Conservation (phyloP, 2,797 vertebrate genomes). For the Alosa sapidissima region DNA sequence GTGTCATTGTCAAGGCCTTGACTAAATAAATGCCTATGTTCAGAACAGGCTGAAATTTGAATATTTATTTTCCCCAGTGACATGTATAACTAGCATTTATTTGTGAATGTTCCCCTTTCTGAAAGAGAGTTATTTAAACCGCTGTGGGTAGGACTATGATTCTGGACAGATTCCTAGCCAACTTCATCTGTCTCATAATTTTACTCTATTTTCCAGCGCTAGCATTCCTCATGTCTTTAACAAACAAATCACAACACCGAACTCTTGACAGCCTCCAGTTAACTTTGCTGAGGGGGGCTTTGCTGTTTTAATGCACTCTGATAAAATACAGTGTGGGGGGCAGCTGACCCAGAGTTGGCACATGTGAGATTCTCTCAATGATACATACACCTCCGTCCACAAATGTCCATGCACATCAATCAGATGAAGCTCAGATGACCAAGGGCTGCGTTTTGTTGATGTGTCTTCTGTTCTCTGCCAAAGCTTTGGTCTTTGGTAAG, state of each 20-base stretch:
- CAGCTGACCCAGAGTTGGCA: neutral
- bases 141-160: slow-evolving; percentile 7
- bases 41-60: neutral
- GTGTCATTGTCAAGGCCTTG: neutral
- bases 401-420: neutral
- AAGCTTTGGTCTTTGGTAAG: neutral
- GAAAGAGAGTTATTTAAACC: neutral
- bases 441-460: neutral
- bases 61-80: slow-evolving; percentile 39
- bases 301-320: neutral
- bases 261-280: slow-evolving; percentile 42
- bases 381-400: neutral
- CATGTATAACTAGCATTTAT: slow-evolving; percentile 35
- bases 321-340: neutral
- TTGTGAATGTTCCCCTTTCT: slow-evolving; percentile 18
- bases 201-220: slow-evolving; percentile 42
- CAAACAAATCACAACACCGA: slow-evolving; percentile 63
- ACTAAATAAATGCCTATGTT: neutral
- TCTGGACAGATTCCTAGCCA: slow-evolving; percentile 27
- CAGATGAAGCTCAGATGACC: neutral
- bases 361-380: neutral
- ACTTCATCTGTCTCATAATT: slow-evolving; percentile 34
- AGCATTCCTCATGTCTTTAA: slow-evolving; percentile 59
- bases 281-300: neutral
- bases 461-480: neutral